Conservation (phyloP, 1,140 invertebrate genomes). For the Calycopis cecrops region DNA sequence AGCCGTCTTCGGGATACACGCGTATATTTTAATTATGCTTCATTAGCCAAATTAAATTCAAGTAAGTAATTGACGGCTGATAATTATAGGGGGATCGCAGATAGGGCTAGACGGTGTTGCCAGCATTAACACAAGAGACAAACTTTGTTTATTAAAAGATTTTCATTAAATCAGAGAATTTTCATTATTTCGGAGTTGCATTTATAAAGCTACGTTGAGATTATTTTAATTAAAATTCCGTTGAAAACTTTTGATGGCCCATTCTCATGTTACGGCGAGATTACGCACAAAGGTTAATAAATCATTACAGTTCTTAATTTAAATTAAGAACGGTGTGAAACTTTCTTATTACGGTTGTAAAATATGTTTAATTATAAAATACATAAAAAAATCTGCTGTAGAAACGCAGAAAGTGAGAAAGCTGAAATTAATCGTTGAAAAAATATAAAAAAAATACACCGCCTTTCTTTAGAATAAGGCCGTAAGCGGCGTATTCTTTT, state of each 20-base stretch:
- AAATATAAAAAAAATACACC: too few relatives aligned
- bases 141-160: conserved; percentile 49
- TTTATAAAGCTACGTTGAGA: conserved; percentile 8
- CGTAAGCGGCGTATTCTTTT: too few relatives aligned
- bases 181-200: conserved; percentile 11
- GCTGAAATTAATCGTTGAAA: too few relatives aligned
- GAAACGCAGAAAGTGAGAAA: too few relatives aligned
- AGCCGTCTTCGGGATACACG: conserved; percentile 55
- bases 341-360: neutral
- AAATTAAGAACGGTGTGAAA: conserved; percentile 4
- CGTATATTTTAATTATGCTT: conserved; percentile 72
- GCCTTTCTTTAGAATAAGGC: too few relatives aligned
- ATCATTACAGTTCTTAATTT: conserved; percentile 2
- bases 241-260: conserved; percentile 10
- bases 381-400: too few relatives aligned
- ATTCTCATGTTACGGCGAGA: conserved; percentile 5
- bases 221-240: conserved; percentile 17
- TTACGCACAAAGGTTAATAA: conserved; percentile 3
- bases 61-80: conserved; percentile 67
- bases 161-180: conserved; percentile 28
- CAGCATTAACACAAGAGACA: conserved; percentile 30
- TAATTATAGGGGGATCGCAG: conserved; percentile 53
- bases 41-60: conserved; percentile 74
- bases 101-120: conserved; percentile 47
- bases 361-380: too few relatives aligned